These are phyloP conservation scores for Odocoileus virginianus DNA, from an alignment of 2,113 vertebrate species.

Conservation along the genomic window DNA sequence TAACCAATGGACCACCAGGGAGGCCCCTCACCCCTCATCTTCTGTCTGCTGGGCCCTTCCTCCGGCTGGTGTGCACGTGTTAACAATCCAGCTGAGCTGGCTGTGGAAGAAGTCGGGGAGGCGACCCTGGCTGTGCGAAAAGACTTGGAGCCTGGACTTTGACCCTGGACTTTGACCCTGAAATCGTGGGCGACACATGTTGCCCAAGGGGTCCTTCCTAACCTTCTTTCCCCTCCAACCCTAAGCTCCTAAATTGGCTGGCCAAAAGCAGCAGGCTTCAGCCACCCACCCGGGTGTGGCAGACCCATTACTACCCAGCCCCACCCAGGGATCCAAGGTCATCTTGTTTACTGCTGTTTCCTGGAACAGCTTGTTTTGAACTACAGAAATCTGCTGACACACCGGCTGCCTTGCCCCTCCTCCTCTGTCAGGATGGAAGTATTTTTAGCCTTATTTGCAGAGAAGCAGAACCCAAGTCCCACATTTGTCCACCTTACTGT, in stretches of 20 bases:
- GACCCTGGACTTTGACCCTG: not conserved
- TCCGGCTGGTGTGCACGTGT: no score
- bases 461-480: not conserved
- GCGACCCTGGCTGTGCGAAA: not conserved
- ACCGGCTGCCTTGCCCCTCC: not conserved
- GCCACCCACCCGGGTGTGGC: not conserved
- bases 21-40: not conserved
- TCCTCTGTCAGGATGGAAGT: not conserved
- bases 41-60: not conserved
- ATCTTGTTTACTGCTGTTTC: not conserved
- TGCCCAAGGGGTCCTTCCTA: no score
- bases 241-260: not conserved
- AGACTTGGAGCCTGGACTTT: not conserved
- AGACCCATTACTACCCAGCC: not conserved
- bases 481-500: rapidly evolving
- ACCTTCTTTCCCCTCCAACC: not conserved
- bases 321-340: not conserved
- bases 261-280: not conserved
- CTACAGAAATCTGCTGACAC: constrained; percentile 13
- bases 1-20: not conserved
- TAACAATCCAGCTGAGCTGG: not conserved
- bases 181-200: not conserved
- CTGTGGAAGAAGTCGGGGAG: not conserved
- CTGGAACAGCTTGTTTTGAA: constrained; percentile 48
- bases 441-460: not conserved